A percentile compares a stretch with the other conserved stretches of the same genome.
Evolutionary conservation across 2,888 invertebrate species (phyloP).

Genomic region (Acleris emargana): DNA sequence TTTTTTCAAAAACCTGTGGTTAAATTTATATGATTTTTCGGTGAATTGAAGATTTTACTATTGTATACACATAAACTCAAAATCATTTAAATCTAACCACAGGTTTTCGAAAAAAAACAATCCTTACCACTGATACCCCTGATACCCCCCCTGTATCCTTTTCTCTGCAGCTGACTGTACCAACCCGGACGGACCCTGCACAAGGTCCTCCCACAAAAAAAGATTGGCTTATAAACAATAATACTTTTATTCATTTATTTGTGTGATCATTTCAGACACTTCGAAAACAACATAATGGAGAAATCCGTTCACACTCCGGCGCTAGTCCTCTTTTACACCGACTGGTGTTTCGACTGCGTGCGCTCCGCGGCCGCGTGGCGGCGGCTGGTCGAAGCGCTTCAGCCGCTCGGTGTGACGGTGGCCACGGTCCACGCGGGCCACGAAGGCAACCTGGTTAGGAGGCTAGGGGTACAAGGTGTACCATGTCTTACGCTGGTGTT

Average conservation of each 20-base stretch:
- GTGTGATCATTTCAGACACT: constrained; percentile 85
- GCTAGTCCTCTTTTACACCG: constrained; percentile 95
- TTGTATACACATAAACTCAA: too few species aligned
- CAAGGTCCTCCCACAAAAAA: too few species aligned
- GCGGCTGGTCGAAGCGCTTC: constrained; percentile 92
- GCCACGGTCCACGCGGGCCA: constrained; percentile 92
- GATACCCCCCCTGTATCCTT: too few species aligned
- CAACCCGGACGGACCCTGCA: too few species aligned
- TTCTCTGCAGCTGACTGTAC: too few species aligned
- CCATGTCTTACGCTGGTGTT: constrained; percentile 92
- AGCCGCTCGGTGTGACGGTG: constrained; percentile 92
- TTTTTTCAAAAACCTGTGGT: too few species aligned
- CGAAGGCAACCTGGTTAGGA: constrained; percentile 89
- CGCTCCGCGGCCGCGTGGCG: constrained; percentile 94
- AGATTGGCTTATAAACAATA: too few species aligned
- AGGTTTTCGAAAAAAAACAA: too few species aligned
- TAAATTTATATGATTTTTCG: too few species aligned
- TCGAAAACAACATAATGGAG: constrained; percentile 93
- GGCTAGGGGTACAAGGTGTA: constrained; percentile 91
- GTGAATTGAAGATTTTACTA: too few species aligned
- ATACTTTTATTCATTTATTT: neutral
- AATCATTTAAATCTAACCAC: too few species aligned
- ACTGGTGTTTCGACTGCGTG: constrained; percentile 97
- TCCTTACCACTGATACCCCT: too few species aligned
- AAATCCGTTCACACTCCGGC: constrained; percentile 93